Evolutionary conservation across 2,113 vertebrate species (phyloP).

Genomic region (Cyanoderma ruficeps): DNA sequence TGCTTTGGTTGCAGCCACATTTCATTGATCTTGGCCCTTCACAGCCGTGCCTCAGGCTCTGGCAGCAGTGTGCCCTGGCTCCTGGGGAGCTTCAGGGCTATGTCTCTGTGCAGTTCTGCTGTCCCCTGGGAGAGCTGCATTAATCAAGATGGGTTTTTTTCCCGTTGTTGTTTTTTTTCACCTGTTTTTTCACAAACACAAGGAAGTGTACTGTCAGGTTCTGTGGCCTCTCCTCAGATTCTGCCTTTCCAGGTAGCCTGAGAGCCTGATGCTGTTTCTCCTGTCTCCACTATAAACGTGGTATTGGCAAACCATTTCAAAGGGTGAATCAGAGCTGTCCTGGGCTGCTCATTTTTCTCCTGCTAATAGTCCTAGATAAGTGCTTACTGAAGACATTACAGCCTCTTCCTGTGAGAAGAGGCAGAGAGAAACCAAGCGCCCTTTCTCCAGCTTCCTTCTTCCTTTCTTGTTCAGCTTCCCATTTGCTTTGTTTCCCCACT

Average conservation of each 20-base stretch:
- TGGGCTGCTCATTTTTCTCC: background rate
- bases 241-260: background rate
- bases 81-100: fast-evolving
- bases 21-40: background rate
- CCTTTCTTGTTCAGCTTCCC: background rate
- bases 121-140: background rate
- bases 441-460: background rate
- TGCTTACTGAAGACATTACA: background rate
- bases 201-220: background rate
- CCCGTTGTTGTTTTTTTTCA: fast-evolving
- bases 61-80: background rate
- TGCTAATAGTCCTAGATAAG: background rate
- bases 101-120: background rate
- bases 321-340: background rate
- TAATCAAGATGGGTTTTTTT: background rate
- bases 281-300: background rate
- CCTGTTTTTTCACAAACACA: background rate
- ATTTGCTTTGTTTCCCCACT: background rate
- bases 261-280: background rate
- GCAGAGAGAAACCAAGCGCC: background rate
- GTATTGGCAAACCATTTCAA: background rate
- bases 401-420: background rate
- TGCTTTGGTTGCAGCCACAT: background rate
- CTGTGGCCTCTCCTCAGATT: background rate
- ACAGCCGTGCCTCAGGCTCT: fast-evolving